Evolutionary conservation across 1,140 invertebrate species (phyloP).

Genomic region (Octopus bimaculoides): DNA sequence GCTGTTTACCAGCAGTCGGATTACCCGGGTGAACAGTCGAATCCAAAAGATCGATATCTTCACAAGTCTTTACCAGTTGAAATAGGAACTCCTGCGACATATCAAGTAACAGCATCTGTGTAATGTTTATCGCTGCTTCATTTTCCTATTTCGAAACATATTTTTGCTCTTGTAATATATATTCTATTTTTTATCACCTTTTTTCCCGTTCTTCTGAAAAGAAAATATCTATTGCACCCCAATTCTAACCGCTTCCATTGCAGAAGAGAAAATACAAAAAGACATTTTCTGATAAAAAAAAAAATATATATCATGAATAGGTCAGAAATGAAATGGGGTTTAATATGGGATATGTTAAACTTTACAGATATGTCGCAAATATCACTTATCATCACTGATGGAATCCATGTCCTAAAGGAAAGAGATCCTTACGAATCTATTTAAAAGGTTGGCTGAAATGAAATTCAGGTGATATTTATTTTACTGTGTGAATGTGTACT

Average conservation of each 20-base stretch:
- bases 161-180: conserved; percentile 2
- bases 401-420: not conserved
- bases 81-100: not conserved
- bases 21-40: not conserved
- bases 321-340: not conserved
- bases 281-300: not conserved
- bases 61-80: conserved; percentile 17
- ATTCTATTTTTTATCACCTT: not conserved
- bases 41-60: conserved; percentile 12
- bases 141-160: not conserved
- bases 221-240: not conserved
- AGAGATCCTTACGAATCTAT: not conserved
- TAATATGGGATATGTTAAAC: not conserved
- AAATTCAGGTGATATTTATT: not conserved
- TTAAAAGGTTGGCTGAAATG: not conserved
- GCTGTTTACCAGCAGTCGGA: conserved; percentile 30
- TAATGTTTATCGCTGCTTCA: not conserved
- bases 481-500: no score
- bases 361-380: not conserved
- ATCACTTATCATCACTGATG: not conserved
- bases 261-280: not conserved
- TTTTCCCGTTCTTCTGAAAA: not conserved
- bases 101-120: not conserved
- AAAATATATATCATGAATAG: not conserved
- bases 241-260: not conserved